phyloP scores from a whole-genome alignment of 2,888 invertebrate species.

The Ommatoiulus sabulosus region DNA sequence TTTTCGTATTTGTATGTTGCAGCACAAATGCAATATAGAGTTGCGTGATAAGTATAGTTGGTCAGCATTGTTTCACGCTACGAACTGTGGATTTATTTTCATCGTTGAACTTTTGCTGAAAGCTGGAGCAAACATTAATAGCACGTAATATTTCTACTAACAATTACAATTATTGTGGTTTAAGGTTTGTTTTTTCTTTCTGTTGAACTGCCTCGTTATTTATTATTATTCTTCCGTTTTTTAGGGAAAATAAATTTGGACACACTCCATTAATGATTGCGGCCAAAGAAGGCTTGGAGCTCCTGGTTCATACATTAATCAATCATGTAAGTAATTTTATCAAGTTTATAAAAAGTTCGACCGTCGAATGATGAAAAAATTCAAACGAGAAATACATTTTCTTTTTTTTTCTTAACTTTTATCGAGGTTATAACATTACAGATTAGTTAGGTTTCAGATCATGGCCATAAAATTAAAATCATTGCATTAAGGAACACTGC shows the following conservation, averaged over 20 bases:
- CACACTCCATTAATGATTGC: constrained; percentile 36
- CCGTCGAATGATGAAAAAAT: too few relatives aligned
- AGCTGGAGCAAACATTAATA: constrained; percentile 23
- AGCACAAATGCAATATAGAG: constrained; percentile 36
- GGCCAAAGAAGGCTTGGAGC: constrained; percentile 41
- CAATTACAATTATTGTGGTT: neutral
- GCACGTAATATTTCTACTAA: neutral
- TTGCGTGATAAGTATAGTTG: neutral
- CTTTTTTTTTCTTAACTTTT: too few relatives aligned
- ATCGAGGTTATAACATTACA: too few relatives aligned
- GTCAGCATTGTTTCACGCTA: constrained; percentile 45
- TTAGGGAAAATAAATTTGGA: constrained; percentile 18
- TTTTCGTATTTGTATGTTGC: neutral
- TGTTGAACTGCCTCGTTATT: neutral
- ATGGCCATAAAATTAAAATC: too few relatives aligned
- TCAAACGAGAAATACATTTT: too few relatives aligned
- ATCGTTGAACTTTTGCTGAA: constrained; percentile 41
- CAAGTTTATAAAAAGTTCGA: neutral
- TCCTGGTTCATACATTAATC: neutral
- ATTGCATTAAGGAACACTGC: too few relatives aligned
- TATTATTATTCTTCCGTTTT: neutral
- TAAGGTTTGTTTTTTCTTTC: neutral
- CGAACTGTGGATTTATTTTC: neutral
- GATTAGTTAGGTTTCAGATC: too few relatives aligned
- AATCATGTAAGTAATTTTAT: neutral